Conservation (phyloP, 2,113 vertebrate species). For the Riparia riparia region DNA sequence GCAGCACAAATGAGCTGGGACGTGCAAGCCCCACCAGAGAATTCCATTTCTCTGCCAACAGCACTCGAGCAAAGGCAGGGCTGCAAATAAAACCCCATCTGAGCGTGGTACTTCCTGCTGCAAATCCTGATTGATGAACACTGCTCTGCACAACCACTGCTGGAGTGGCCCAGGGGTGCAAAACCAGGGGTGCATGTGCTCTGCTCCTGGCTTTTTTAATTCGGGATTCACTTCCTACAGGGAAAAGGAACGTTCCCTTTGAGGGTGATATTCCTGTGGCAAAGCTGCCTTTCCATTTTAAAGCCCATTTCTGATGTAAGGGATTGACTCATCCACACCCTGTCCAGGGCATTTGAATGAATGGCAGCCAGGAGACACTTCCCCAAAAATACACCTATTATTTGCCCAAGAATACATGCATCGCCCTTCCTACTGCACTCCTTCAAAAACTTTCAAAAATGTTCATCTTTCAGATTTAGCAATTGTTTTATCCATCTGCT, state of each 20-base stretch:
- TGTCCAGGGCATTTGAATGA: neutral
- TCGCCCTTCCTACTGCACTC: neutral
- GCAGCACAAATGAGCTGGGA: neutral
- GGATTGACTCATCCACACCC: neutral
- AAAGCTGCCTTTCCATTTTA: neutral
- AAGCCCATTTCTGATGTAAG: neutral
- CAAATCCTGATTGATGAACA: neutral
- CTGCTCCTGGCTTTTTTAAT: neutral
- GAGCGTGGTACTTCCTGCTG: neutral
- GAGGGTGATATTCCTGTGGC: neutral
- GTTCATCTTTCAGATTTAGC: fast-evolving
- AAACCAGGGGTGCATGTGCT: neutral
- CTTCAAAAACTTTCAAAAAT: neutral
- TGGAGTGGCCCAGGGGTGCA: neutral
- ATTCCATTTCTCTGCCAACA: neutral
- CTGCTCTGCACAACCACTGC: neutral
- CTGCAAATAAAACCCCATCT: neutral
- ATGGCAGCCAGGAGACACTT: neutral
- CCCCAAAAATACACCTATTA: fast-evolving
- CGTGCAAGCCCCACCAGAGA: fast-evolving
- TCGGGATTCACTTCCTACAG: neutral
- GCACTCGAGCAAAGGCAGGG: fast-evolving
- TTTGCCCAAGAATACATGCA: neutral
- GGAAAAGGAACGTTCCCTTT: neutral
- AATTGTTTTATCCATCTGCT: neutral